Conservation (phyloP, 2,888 invertebrate species). For the Rhagonycha fulva region DNA sequence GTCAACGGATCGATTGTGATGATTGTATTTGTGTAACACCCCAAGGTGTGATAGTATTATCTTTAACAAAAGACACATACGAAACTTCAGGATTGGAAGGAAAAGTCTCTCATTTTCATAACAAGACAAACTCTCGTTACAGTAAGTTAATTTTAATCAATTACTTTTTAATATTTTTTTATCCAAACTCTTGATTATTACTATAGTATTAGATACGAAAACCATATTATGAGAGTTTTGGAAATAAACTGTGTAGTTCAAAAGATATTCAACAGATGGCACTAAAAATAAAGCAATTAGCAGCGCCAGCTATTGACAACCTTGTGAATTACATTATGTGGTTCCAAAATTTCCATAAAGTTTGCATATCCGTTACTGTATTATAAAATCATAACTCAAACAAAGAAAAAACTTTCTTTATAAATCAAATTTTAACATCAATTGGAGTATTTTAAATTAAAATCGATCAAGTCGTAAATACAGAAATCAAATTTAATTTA, state of each 20-base stretch:
- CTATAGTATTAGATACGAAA: too few relatives aligned
- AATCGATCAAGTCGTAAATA: background rate
- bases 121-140: conserved; percentile 53
- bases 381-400: too few relatives aligned
- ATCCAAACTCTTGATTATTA: too few relatives aligned
- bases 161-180: background rate
- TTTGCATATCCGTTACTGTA: too few relatives aligned
- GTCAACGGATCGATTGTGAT: conserved; percentile 58
- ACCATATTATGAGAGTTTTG: too few relatives aligned
- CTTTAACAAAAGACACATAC: conserved; percentile 57
- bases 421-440: background rate
- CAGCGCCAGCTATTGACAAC: too few relatives aligned
- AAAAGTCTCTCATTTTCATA: conserved; percentile 53
- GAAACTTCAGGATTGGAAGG: conserved; percentile 62
- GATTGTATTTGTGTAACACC: conserved; percentile 59
- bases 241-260: too few relatives aligned
- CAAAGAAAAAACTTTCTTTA: background rate
- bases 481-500: background rate
- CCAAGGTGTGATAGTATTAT: conserved; percentile 58
- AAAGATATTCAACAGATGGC: too few relatives aligned
- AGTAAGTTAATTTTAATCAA: conserved; percentile 52
- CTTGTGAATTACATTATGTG: too few relatives aligned
- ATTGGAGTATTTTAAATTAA: background rate
- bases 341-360: too few relatives aligned
- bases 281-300: too few relatives aligned